Conservation (phyloP, 2,797 vertebrate genomes). For the Hydrolagus colliei region DNA sequence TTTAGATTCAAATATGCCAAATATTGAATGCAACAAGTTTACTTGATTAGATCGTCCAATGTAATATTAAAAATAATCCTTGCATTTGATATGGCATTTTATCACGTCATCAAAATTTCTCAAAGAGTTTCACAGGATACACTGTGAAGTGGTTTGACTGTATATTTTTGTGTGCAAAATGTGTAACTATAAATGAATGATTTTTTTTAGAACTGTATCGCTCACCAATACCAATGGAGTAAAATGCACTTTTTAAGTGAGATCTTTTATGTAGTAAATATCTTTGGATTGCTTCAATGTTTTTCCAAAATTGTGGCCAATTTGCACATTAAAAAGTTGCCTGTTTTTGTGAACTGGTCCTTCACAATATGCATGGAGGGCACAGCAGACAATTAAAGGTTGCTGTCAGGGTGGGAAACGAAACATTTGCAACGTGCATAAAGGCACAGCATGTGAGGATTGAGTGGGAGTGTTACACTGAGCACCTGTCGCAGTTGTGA, state of each 20-base stretch:
- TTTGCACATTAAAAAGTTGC: neutral
- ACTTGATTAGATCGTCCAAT: no score
- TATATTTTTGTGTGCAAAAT: no score
- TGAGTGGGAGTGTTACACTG: conserved; percentile 12
- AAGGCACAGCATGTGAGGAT: conserved; percentile 22
- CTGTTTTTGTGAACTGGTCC: neutral
- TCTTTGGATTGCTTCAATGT: neutral
- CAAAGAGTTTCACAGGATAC: no score
- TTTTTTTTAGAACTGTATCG: neutral
- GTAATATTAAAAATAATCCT: no score
- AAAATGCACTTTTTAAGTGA: no score
- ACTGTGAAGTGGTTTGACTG: no score
- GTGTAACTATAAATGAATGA: no score
- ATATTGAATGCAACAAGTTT: no score
- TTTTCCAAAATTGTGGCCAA: neutral
- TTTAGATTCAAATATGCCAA: no score
- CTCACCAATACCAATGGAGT: neutral
- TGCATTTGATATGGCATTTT: no score
- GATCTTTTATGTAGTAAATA: neutral
- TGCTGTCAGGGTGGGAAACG: conserved; percentile 14
- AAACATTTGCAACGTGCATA: conserved; percentile 21
- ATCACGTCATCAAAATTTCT: no score
- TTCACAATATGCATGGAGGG: neutral
- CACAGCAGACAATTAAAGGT: neutral
- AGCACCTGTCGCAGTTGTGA: neutral